Conservation (phyloP, 2,113 vertebrate genomes). For the Nasalis larvatus region DNA sequence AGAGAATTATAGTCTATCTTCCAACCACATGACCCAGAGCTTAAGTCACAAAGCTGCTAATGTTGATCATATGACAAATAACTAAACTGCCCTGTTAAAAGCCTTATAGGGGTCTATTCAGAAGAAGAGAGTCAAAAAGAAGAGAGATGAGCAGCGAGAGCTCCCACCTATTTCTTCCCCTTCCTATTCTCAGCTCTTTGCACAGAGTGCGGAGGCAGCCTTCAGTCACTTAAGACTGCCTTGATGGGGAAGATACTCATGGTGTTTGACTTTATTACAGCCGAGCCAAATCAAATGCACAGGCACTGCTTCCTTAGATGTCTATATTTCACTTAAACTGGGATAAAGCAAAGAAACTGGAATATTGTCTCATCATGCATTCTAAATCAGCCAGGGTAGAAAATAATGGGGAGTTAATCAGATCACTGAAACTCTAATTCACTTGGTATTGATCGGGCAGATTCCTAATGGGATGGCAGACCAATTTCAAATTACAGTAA, state of each 20-base stretch:
- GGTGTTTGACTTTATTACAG: constrained; percentile 86
- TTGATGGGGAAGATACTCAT: constrained; percentile 77
- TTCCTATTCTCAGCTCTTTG: not conserved
- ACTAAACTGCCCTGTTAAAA: not conserved
- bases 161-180: not conserved
- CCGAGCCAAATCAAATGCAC: constrained; percentile 86
- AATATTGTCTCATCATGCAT: constrained; percentile 95
- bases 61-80: constrained; percentile 48
- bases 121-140: not conserved
- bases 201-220: not conserved
- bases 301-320: constrained; percentile 87
- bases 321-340: constrained; percentile 91
- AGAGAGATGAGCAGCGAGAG: not conserved
- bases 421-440: constrained; percentile 98
- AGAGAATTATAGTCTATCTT: constrained; percentile 56
- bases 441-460: constrained; percentile 94
- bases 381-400: constrained; percentile 92
- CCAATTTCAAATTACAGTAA: constrained; percentile 95
- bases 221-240: constrained; percentile 73
- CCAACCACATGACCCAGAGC: constrained; percentile 4
- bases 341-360: constrained; percentile 90
- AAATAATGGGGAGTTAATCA: constrained; percentile 99
- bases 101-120: not conserved
- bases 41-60: constrained; percentile 56
- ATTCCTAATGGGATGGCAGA: constrained; percentile 95